These are phyloP conservation scores for Napeogenes inachia DNA, from an alignment of 2,888 invertebrate genomes.

Conservation along the genomic window DNA sequence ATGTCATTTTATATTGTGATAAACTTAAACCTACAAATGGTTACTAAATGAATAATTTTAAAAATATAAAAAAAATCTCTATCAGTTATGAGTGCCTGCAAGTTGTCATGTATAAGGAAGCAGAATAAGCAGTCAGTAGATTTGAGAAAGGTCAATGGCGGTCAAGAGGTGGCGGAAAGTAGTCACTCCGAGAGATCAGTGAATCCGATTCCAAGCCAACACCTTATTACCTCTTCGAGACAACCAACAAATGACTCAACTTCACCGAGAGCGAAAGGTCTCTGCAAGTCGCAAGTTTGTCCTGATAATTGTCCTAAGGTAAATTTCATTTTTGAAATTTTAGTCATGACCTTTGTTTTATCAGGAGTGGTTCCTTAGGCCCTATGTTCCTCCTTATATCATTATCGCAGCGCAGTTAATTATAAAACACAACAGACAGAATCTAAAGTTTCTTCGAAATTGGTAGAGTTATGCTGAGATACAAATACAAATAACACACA, in stretches of 20 bases:
- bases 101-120: constrained; percentile 4
- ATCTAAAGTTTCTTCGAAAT: too few species aligned
- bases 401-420: too few species aligned
- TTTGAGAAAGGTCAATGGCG: background rate
- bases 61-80: background rate
- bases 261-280: background rate
- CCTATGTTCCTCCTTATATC: too few species aligned
- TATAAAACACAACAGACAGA: too few species aligned
- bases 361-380: too few species aligned
- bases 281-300: background rate
- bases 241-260: background rate
- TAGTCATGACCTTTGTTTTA: too few species aligned
- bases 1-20: background rate
- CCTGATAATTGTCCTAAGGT: background rate
- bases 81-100: background rate
- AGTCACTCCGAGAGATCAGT: background rate
- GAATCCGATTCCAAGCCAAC: background rate
- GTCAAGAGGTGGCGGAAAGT: background rate
- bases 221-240: background rate
- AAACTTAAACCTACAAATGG: background rate
- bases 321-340: background rate
- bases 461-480: too few species aligned
- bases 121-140: background rate
- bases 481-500: too few species aligned
- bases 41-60: too few species aligned